Base-by-base conservation (phyloP, 1,140 invertebrate species). In the Steinernema feltiae region DNA sequence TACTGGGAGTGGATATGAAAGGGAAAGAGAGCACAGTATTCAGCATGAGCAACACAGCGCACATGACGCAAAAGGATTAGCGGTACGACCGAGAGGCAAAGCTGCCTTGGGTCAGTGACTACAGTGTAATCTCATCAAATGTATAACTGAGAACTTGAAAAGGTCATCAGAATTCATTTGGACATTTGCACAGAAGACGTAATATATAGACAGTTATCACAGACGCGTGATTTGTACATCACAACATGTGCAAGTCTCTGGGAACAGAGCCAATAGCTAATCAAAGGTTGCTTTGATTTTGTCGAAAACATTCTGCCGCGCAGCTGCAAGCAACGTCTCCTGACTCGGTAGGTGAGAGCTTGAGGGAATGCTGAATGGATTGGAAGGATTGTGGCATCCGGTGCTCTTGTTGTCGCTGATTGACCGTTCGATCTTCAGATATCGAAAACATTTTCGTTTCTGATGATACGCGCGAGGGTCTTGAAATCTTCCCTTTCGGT, bases 401-500 rank as follows among this genome's bases (percentile, higher is more conserved):
- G 2, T 27, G 24, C 7, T 7, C 3, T 15, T 3, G 53, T 3
- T 27, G 24, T 27, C 24, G 53, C 24, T 27, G 15, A 63, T 7
- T n/a, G 12, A 17, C 53, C 53, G 15, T 27, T 63, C 53, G 24
- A 63, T 63, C 24, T 63, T 63, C 53, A 63, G 7, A 21, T 17
- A 63, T 12, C 53, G 53, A 27, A 63, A 63, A 27, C 53, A 63
- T 63, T 63, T 63, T 27, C 53, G 15, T 21, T 63, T 63, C 12
- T 21, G 53, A 27, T 63, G 24, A 21, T n/a, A 63, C 3, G 53
- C 48, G 7, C 48, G 17, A 15, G 74, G 73, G n/a, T 76, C 74
- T 76, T 76, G 74, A 72, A 76, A 76, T 7, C 74, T 1, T 12
- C 74, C 74, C 24, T 76, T 76, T 12, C 74, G 70, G 30, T 76